phyloP scores from a whole-genome alignment of 1,140 invertebrate genomes.

The Drosophila seguyi region DNA sequence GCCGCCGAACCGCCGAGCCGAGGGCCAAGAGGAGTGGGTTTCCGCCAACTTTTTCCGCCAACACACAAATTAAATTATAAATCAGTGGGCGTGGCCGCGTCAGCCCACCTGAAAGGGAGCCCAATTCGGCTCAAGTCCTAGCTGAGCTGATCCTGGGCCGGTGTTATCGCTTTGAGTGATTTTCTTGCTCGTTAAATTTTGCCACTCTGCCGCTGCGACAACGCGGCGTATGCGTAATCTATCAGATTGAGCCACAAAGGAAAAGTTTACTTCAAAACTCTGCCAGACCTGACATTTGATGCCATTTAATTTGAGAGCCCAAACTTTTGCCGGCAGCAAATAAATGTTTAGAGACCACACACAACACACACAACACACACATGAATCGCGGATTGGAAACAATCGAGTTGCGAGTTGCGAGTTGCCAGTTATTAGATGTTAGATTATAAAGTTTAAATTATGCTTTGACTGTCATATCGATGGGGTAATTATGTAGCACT shows the following conservation, averaged over 20 bases:
- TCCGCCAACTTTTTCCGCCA: slow-evolving; percentile 47
- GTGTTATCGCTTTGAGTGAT: slow-evolving; percentile 62
- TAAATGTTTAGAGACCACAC: slow-evolving; percentile 20
- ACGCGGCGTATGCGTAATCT: slow-evolving; percentile 78
- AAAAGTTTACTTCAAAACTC: slow-evolving; percentile 47
- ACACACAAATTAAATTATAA: slow-evolving; percentile 80
- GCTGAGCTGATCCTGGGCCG: slow-evolving; percentile 24
- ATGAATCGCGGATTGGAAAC: slow-evolving; percentile 19
- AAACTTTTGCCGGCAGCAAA: slow-evolving; percentile 30
- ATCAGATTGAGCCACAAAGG: slow-evolving; percentile 62
- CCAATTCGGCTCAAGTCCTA: slow-evolving; percentile 5
- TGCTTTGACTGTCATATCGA: slow-evolving; percentile 7
- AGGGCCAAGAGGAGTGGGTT: slow-evolving; percentile 37
- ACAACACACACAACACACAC: slow-evolving; percentile 11
- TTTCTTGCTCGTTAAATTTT: slow-evolving; percentile 80
- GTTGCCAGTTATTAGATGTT: neutral
- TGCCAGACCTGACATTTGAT: slow-evolving; percentile 34
- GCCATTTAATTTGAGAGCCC: slow-evolving; percentile 40
- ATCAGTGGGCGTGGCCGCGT: slow-evolving; percentile 49
- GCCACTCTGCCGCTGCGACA: slow-evolving; percentile 43
- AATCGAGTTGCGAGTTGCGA: slow-evolving; percentile 1
- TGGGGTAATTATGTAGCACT: slow-evolving; percentile 1
- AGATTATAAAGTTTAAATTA: slow-evolving; percentile 28
- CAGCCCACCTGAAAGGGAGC: slow-evolving; percentile 9
- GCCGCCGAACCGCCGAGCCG: too few species aligned